These are phyloP conservation scores for Drosophila mimica DNA, from an alignment of 2,888 invertebrate genomes.

Conservation along the genomic window DNA sequence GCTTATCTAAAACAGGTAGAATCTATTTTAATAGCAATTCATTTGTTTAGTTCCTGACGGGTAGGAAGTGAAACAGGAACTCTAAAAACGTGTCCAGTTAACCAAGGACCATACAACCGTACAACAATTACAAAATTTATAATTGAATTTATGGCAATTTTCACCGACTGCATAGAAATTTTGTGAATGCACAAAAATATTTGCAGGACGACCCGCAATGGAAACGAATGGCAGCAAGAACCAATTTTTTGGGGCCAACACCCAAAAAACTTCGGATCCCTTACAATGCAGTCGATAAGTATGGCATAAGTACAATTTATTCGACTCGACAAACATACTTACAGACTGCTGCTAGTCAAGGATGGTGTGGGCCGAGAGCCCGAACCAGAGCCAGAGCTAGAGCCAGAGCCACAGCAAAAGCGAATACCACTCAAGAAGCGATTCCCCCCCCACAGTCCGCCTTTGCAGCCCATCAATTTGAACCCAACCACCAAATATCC, in stretches of 20 bases:
- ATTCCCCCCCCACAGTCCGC: background rate
- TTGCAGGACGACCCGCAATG: constrained; percentile 50
- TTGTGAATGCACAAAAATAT: constrained; percentile 54
- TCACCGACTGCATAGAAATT: constrained; percentile 47
- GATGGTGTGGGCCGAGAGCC: constrained; percentile 3
- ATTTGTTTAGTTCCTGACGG: constrained; percentile 63
- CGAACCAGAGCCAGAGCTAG: background rate
- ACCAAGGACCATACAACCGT: constrained; percentile 19
- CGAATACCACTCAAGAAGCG: constrained; percentile 30
- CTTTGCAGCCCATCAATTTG: constrained; percentile 8
- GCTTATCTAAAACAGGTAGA: constrained; percentile 72
- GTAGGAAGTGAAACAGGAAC: constrained; percentile 45
- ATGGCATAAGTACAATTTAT: constrained; percentile 76
- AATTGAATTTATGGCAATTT: constrained; percentile 72
- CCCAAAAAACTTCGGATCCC: constrained; percentile 63
- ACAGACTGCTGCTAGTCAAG: constrained; percentile 13
- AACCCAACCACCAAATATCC: constrained; percentile 19
- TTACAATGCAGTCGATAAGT: constrained; percentile 80
- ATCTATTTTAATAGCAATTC: constrained; percentile 58
- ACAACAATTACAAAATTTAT: constrained; percentile 50
- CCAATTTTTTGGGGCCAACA: constrained; percentile 55
- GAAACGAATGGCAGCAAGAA: constrained; percentile 7
- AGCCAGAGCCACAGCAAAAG: background rate
- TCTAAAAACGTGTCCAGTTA: constrained; percentile 37
- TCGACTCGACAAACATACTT: constrained; percentile 57